Percentiles rank a stretch among this genome's conserved stretches.
Conservation (phyloP, 1,140 invertebrate species). For the Colletes latitarsis region DNA sequence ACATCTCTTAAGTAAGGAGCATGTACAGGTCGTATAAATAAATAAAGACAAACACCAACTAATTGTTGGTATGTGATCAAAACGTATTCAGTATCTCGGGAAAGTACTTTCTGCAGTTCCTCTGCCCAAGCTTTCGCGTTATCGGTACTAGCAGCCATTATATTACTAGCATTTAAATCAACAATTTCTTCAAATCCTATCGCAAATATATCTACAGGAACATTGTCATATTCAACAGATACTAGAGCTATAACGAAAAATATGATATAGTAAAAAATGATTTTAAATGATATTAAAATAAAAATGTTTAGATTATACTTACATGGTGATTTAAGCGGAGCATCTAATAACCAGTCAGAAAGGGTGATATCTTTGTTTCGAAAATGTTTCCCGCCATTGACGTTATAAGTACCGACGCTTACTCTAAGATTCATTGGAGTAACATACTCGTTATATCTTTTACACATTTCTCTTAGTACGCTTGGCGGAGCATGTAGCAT, state of each 20-base stretch:
- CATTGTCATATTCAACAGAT: conserved; percentile 82
- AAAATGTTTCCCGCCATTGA: conserved; percentile 99
- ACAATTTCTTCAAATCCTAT: conserved; percentile 99
- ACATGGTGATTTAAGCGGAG: conserved; percentile 80
- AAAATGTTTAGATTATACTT: conserved; percentile 61
- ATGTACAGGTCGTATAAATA: conserved; percentile 95
- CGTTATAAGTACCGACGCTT: conserved; percentile 98
- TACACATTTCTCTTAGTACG: conserved; percentile 91
- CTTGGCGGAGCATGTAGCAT: conserved; percentile 93
- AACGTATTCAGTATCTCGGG: conserved; percentile 93
- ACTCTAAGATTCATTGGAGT: conserved; percentile 88
- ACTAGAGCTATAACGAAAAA: conserved; percentile 81
- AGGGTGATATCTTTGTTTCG: conserved; percentile 96
- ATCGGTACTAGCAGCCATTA: conserved; percentile 97
- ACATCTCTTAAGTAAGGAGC: conserved; percentile 95
- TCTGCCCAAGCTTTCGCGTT: conserved; percentile 98
- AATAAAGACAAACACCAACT: conserved; percentile 98
- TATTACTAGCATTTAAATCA: conserved; percentile 99
- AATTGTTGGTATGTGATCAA: conserved; percentile 97
- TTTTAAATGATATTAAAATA: not conserved
- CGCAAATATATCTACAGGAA: conserved; percentile 95
- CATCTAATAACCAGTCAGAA: conserved; percentile 97
- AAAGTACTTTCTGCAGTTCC: conserved; percentile 96
- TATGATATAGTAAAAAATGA: not conserved
- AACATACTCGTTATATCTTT: conserved; percentile 92